Evolutionary conservation across 2,888 invertebrate genomes (phyloP).

Genomic region (Camponotus fellah): DNA sequence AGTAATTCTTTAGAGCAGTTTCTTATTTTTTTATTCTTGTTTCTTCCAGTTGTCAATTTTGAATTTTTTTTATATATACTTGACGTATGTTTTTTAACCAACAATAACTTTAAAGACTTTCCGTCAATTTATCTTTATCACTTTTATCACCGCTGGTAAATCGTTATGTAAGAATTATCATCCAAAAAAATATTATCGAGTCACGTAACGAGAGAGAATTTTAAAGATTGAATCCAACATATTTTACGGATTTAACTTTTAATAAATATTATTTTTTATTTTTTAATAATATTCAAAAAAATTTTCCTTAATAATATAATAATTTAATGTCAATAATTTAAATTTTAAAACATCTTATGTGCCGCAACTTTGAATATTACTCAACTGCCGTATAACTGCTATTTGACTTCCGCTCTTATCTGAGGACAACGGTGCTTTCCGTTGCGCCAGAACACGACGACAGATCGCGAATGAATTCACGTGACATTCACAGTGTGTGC

Average conservation of each 20-base stretch:
- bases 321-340: background rate
- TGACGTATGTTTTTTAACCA: no score
- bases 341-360: background rate
- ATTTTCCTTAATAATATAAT: background rate
- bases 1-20: no score
- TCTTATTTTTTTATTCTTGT: background rate
- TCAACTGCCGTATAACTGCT: background rate
- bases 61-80: background rate
- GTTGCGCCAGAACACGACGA: background rate
- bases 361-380: background rate
- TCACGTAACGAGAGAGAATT: background rate
- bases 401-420: background rate
- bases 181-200: background rate
- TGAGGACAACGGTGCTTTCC: background rate
- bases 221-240: background rate
- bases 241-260: background rate
- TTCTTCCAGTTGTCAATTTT: background rate
- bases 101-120: background rate
- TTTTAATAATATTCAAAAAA: background rate
- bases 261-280: background rate
- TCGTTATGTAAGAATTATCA: slow-evolving; percentile 17
- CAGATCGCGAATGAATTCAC: background rate
- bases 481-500: background rate
- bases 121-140: background rate
- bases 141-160: background rate